Base-by-base conservation (phyloP, 2,888 invertebrate species). In the Oxystoma pomonae region DNA sequence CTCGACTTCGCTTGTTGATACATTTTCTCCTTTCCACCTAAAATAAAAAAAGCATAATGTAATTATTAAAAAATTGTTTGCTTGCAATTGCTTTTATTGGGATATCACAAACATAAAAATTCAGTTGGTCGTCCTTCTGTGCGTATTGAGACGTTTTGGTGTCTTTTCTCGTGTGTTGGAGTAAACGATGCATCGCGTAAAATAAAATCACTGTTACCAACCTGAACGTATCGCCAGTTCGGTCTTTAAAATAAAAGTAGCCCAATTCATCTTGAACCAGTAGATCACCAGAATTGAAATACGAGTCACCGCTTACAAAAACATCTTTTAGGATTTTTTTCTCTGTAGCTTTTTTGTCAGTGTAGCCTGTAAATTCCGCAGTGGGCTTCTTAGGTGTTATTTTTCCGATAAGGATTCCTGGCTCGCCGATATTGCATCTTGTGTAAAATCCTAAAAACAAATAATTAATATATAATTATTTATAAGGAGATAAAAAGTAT, bases 1-100 rank as follows among this genome's bases (percentile, higher is more conserved):
- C 81, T 98, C 98, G 18, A 98, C 94, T 82, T 98, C 98, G 0
- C 91, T 89, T 0, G 98, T 98, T 63, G 97, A 91, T 0, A 98
- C 96, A 78, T 98, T 98, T 83, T 99, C 98, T 16, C 98, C 98
- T 76, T 94, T 90, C 96, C 96, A 96, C 60, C 80, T 78, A 64
- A 61, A 72, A 71, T 64, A 35, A 7, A 7, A 12, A 35, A 35
- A 35, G 50, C 12, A n/a, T n/a, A n/a, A n/a, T n/a, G n/a, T n/a
- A n/a, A n/a, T n/a, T n/a, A n/a, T n/a, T n/a, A n/a, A n/a, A n/a
- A n/a, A n/a, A n/a, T n/a, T n/a, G n/a, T n/a, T n/a, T n/a, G n/a
- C n/a, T n/a, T n/a, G n/a, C n/a, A n/a, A n/a, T n/a, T n/a, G n/a
- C n/a, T n/a, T n/a, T n/a, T n/a, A n/a, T n/a, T n/a, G n/a, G n/a